Percentiles rank a stretch among this genome's conserved stretches.
phyloP scores from a whole-genome alignment of 30 jellyfish, hydroid and myxozoan species.

The Calvadosia cruxmelitensis region DNA sequence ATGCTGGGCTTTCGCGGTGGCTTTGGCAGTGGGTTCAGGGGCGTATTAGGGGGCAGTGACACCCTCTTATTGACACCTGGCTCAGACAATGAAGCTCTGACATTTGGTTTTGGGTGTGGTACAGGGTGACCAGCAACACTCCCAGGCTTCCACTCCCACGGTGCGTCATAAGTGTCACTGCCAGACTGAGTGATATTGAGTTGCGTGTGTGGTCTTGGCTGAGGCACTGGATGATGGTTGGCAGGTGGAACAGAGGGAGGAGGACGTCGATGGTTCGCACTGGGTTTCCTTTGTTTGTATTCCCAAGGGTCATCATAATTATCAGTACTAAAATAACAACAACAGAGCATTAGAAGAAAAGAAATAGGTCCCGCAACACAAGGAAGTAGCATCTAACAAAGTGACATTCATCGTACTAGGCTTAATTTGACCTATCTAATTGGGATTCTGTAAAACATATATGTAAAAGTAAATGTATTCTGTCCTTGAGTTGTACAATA shows the following conservation, averaged over 20 bases:
- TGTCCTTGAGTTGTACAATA: no score
- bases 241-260: slow-evolving; percentile 1
- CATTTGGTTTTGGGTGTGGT: slow-evolving; percentile 17
- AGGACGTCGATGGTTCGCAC: not conserved
- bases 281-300: not conserved
- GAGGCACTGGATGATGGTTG: slow-evolving; percentile 6
- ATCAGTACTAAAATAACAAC: not conserved
- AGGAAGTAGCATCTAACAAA: no score
- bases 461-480: no score
- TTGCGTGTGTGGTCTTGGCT: slow-evolving; percentile 10
- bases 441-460: no score
- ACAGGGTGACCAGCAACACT: slow-evolving; percentile 3
- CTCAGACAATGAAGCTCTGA: not conserved
- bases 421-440: no score
- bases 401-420: no score
- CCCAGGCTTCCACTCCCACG: slow-evolving; percentile 77
- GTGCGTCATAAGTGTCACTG: slow-evolving; percentile 80
- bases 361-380: no score
- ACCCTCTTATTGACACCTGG: not conserved
- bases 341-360: no score
- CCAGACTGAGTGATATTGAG: slow-evolving; percentile 5
- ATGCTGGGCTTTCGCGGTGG: not conserved
- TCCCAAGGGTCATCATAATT: slow-evolving; percentile 12
- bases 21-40: not conserved
- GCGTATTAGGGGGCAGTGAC: not conserved